Percentiles rank a stretch among this genome's conserved stretches.
Evolutionary conservation across 2,888 invertebrate genomes (phyloP).

Genomic region (Brachypalpus laphriformis): DNA sequence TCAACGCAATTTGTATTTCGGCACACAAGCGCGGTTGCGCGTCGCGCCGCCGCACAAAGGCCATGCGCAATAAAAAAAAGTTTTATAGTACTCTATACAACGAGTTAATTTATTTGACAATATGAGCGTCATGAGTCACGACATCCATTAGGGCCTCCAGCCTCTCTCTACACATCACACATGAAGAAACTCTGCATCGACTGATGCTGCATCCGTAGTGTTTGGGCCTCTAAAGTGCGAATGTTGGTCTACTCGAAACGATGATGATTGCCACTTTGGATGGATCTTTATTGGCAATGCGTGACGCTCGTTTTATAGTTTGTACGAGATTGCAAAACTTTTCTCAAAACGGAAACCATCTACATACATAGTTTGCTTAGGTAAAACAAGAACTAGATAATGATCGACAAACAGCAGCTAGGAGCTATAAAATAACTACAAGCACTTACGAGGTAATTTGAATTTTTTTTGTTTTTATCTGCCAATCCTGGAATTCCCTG

Average conservation of each 20-base stretch:
- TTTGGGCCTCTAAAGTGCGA: conserved; percentile 44
- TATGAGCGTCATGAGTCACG: conserved; percentile 59
- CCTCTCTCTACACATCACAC: background rate
- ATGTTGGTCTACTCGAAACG: background rate
- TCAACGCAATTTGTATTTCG: conserved; percentile 40
- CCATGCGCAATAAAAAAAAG: too few species aligned
- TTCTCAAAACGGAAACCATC: background rate
- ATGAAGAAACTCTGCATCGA: background rate
- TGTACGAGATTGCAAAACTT: conserved; percentile 7
- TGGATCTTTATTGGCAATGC: conserved; percentile 49
- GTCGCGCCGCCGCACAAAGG: background rate
- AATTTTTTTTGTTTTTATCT: conserved; percentile 9
- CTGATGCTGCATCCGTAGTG: conserved; percentile 20
- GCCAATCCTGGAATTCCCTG: conserved; percentile 26
- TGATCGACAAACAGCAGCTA: background rate
- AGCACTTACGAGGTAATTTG: background rate
- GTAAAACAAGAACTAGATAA: background rate
- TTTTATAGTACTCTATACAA: background rate
- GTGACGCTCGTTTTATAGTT: conserved; percentile 35
- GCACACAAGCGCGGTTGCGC: background rate
- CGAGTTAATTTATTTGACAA: conserved; percentile 71
- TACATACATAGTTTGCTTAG: background rate
- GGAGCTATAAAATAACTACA: background rate
- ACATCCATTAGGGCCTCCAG: conserved; percentile 38
- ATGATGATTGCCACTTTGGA: conserved; percentile 23